These are phyloP conservation scores for Emydoidea blandingii DNA, from an alignment of 2,797 vertebrate species.

Conservation along the genomic window DNA sequence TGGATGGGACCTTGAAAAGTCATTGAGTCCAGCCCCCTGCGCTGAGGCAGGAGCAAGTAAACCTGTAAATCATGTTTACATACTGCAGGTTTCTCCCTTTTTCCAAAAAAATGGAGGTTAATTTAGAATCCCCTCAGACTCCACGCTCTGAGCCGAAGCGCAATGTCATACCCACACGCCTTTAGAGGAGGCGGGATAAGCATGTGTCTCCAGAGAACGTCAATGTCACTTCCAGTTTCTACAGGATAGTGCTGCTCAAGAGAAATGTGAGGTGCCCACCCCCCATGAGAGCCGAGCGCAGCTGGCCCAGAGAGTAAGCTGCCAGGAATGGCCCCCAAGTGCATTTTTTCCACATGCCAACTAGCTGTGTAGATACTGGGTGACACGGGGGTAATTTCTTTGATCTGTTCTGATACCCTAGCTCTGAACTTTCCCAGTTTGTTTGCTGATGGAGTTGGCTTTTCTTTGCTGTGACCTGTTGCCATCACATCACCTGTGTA, in stretches of 20 bases:
- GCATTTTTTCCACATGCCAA: accelerated
- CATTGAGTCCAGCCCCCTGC: background rate
- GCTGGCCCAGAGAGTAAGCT: background rate
- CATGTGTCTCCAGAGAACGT: background rate
- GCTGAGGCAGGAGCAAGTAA: background rate
- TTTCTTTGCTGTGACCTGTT: background rate
- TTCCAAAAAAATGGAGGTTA: background rate
- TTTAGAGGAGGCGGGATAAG: background rate
- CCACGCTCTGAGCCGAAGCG: background rate
- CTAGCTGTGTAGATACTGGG: background rate
- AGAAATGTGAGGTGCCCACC: accelerated
- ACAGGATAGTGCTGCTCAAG: background rate
- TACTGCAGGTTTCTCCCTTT: background rate
- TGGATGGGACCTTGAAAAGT: background rate
- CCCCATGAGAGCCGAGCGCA: background rate
- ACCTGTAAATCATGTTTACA: background rate
- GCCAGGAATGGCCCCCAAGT: background rate
- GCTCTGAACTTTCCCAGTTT: background rate
- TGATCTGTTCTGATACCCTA: background rate
- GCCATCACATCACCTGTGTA: background rate
- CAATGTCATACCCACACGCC: background rate
- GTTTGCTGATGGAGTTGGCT: background rate
- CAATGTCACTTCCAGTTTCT: background rate
- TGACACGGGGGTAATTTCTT: background rate
- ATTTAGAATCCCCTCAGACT: background rate